A percentile compares a stretch with the other conserved stretches of the same genome.
Conservation (phyloP, 2,797 vertebrate genomes). For the Taenioides sp. region DNA sequence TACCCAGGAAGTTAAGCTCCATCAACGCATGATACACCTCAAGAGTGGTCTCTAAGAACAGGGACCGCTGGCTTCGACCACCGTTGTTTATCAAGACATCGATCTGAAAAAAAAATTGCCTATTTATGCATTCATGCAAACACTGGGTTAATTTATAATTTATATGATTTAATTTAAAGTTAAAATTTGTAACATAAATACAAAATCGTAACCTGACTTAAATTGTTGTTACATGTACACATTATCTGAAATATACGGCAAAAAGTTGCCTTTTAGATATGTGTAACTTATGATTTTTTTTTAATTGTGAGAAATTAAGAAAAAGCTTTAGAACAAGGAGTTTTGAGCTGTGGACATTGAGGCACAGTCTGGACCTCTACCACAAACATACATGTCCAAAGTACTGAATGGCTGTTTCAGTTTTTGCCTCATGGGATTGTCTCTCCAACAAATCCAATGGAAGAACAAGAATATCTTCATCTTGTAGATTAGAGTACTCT, state of each 20-base stretch:
- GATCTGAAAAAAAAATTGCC: slow-evolving; percentile 73
- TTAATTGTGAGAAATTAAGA: too few relatives aligned
- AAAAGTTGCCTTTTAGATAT: too few relatives aligned
- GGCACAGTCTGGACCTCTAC: neutral
- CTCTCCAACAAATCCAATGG: slow-evolving; percentile 87
- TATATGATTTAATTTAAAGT: too few relatives aligned
- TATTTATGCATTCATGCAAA: neutral
- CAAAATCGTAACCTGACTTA: too few relatives aligned
- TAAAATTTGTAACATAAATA: too few relatives aligned
- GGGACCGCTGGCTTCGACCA: slow-evolving; percentile 86
- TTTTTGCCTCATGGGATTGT: slow-evolving; percentile 81
- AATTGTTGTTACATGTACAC: too few relatives aligned
- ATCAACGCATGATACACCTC: slow-evolving; percentile 87
- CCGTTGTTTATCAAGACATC: slow-evolving; percentile 93
- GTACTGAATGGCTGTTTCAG: slow-evolving; percentile 79
- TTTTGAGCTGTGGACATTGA: neutral
- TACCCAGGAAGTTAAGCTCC: slow-evolving; percentile 91
- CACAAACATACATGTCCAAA: slow-evolving; percentile 85
- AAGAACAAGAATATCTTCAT: slow-evolving; percentile 87
- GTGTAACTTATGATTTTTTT: too few relatives aligned
- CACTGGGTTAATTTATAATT: neutral
- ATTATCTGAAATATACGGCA: too few relatives aligned
- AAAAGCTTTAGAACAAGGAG: neutral
- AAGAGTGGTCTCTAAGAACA: slow-evolving; percentile 83
- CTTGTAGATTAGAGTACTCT: slow-evolving; percentile 83